Evolutionary conservation across 2,888 invertebrate species (phyloP).

Genomic region (Frankliniella intonsa): DNA sequence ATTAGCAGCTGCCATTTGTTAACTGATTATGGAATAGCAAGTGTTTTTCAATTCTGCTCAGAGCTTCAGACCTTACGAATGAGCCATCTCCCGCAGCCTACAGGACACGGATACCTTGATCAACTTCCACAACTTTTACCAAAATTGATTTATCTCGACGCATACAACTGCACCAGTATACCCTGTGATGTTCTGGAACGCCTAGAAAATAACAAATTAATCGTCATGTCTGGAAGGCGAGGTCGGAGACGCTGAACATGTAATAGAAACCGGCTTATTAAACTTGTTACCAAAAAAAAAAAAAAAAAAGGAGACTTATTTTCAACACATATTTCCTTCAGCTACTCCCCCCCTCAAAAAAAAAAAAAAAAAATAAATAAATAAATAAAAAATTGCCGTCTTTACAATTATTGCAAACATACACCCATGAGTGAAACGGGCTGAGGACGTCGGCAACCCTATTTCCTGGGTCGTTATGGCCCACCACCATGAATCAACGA

Average conservation of each 20-base stretch:
- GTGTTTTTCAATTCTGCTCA: not conserved
- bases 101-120: not conserved
- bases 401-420: too few species aligned
- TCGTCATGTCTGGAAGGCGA: not conserved
- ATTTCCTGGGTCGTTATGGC: too few species aligned
- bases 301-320: not conserved
- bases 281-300: not conserved
- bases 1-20: slow-evolving; percentile 6
- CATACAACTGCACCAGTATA: not conserved
- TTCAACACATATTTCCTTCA: not conserved
- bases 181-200: not conserved
- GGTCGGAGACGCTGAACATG: not conserved
- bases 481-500: too few species aligned
- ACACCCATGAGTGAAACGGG: too few species aligned
- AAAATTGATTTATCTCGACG: not conserved
- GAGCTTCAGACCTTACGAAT: not conserved
- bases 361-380: too few species aligned
- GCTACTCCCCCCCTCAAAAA: too few species aligned
- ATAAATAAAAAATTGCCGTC: too few species aligned
- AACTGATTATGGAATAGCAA: not conserved
- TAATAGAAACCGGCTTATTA: too few species aligned
- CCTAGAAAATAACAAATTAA: not conserved
- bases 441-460: too few species aligned
- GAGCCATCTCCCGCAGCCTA: not conserved
- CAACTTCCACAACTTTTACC: not conserved